These are phyloP conservation scores for Platerodrilus igneus DNA, from an alignment of 2,888 invertebrate genomes.

Conservation along the genomic window DNA sequence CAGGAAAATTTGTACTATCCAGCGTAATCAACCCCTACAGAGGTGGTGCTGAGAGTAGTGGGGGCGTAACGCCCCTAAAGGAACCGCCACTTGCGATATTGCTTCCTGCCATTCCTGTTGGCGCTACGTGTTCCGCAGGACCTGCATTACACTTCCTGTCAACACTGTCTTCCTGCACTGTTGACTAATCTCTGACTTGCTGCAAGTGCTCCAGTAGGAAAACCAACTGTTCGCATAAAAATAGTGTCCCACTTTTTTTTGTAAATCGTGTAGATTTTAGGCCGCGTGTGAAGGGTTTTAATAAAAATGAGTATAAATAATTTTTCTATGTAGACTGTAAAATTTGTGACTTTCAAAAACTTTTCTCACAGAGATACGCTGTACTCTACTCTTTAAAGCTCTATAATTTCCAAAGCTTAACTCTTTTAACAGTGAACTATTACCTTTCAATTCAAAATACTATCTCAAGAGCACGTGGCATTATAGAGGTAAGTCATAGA, in stretches of 20 bases:
- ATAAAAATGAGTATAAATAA: constrained; percentile 18
- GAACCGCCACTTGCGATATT: constrained; percentile 51
- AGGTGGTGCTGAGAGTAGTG: constrained; percentile 32
- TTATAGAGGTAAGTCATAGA: too few relatives aligned
- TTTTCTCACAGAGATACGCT: too few relatives aligned
- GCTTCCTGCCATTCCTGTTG: constrained; percentile 49
- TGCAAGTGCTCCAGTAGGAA: constrained; percentile 22
- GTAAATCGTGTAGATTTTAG: too few relatives aligned
- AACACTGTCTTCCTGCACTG: constrained; percentile 42
- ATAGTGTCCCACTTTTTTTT: too few relatives aligned
- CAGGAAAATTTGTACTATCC: too few relatives aligned
- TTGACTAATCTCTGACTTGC: constrained; percentile 29
- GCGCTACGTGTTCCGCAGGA: constrained; percentile 46
- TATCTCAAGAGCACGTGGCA: too few relatives aligned
- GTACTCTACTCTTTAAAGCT: too few relatives aligned
- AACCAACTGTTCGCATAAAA: constrained; percentile 20
- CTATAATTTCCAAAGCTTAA: too few relatives aligned
- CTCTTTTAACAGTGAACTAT: too few relatives aligned
- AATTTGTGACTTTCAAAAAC: too few relatives aligned
- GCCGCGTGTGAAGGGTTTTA: constrained; percentile 19
- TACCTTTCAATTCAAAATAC: too few relatives aligned
- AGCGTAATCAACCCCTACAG: constrained; percentile 23
- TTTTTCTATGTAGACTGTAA: neutral
- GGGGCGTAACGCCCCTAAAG: constrained; percentile 44
- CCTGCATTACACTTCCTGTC: constrained; percentile 46